A percentile compares a stretch with the other conserved stretches of the same genome.
phyloP scores from a whole-genome alignment of 2,888 invertebrate species.

The Melanargia galathea region DNA sequence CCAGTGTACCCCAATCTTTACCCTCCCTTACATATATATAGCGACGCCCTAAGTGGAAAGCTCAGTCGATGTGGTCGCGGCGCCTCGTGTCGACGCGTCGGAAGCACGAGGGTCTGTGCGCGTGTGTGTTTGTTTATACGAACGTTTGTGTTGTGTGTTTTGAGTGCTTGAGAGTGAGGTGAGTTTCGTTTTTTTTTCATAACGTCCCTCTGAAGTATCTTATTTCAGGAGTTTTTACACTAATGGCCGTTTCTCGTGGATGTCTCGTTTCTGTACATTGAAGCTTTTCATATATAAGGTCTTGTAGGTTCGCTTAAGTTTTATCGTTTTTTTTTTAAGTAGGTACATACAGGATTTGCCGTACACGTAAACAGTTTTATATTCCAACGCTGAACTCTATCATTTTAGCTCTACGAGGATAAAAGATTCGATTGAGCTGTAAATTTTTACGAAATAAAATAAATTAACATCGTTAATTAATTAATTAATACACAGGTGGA shows the following conservation, averaged over 20 bases:
- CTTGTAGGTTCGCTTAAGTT: neutral
- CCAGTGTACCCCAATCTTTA: conserved; percentile 12
- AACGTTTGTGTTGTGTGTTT: conserved; percentile 24
- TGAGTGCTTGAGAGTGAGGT: conserved; percentile 4
- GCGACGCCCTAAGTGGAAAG: neutral
- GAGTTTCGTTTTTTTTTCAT: conserved; percentile 7
- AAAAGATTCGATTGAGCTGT: too few species aligned
- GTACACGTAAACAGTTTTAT: too few species aligned
- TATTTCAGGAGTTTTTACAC: neutral
- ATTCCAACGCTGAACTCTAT: too few species aligned
- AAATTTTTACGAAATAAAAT: too few species aligned
- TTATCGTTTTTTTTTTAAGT: neutral
- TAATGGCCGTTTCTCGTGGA: neutral
- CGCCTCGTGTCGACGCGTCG: conserved; percentile 11
- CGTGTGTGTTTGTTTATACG: conserved; percentile 13
- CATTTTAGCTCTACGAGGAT: too few species aligned
- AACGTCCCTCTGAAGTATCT: neutral
- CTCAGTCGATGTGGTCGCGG: conserved; percentile 31
- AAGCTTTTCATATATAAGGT: neutral
- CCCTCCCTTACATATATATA: conserved; percentile 26
- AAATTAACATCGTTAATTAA: too few species aligned
- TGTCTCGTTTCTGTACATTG: neutral
- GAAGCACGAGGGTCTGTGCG: conserved; percentile 7
- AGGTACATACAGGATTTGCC: too few species aligned
- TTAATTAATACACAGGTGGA: too few species aligned